These are phyloP conservation scores for Rambutsinella grinnellia DNA, from an alignment of 2,888 invertebrate genomes.

Conservation along the genomic window DNA sequence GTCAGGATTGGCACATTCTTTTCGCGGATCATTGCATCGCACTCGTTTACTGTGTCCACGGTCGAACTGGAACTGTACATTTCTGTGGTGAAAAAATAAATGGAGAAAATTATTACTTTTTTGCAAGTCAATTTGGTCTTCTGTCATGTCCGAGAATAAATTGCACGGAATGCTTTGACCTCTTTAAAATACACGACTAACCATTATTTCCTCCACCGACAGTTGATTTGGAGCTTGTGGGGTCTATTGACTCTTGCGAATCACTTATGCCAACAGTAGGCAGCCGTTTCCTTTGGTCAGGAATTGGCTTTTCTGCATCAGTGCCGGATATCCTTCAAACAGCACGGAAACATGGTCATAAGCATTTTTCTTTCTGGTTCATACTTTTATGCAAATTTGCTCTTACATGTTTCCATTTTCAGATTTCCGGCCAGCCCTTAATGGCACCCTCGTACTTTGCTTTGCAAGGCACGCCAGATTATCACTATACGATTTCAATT, in stretches of 20 bases:
- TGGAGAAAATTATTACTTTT: background rate
- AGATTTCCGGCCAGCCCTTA: too few relatives aligned
- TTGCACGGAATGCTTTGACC: too few relatives aligned
- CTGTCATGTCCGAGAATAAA: too few relatives aligned
- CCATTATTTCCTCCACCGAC: constrained; percentile 41
- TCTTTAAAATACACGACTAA: too few relatives aligned
- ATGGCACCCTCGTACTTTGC: too few relatives aligned
- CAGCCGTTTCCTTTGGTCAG: constrained; percentile 31
- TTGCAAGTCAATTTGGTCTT: background rate
- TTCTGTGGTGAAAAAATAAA: constrained; percentile 50
- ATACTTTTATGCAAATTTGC: background rate
- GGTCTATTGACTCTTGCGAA: constrained; percentile 59
- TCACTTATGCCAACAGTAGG: constrained; percentile 57
- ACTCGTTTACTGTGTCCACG: constrained; percentile 56
- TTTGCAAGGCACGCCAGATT: constrained; percentile 21
- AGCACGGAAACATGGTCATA: too few relatives aligned
- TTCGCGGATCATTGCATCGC: constrained; percentile 53
- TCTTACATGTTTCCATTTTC: background rate
- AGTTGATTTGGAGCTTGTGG: constrained; percentile 56
- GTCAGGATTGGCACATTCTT: constrained; percentile 53
- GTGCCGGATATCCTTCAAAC: too few relatives aligned
- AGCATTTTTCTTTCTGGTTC: constrained; percentile 14
- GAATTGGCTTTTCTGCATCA: too few relatives aligned
- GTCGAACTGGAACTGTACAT: constrained; percentile 42
- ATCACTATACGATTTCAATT: constrained; percentile 51